Evolutionary conservation across 2,113 vertebrate species (phyloP).

Genomic region (Nannospalax galili): DNA sequence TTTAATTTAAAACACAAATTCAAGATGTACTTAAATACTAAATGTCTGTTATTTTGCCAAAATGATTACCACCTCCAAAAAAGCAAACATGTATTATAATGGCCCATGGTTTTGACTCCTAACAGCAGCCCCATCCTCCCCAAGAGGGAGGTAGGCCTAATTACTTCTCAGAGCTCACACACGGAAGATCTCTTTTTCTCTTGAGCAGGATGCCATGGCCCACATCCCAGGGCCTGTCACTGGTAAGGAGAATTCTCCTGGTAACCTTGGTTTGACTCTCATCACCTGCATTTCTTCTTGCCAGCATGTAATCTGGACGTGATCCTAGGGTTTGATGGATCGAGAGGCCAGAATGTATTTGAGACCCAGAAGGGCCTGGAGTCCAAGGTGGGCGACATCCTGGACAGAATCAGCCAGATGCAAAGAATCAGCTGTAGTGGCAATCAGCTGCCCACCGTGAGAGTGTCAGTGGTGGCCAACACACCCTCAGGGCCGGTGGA

Average conservation of each 20-base stretch:
- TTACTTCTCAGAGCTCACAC: not conserved
- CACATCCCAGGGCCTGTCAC: fast-evolving
- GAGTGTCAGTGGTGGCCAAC: constrained; percentile 89
- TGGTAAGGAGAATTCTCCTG: fast-evolving
- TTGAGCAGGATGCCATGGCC: fast-evolving
- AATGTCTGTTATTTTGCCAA: fast-evolving
- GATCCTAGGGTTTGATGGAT: constrained; percentile 95
- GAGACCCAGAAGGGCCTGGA: constrained; percentile 89
- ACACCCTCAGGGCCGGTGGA: constrained; percentile 86
- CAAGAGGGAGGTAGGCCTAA: not conserved
- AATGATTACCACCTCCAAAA: not conserved
- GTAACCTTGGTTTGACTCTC: not conserved
- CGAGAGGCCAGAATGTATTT: constrained; percentile 90
- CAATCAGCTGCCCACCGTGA: constrained; percentile 86
- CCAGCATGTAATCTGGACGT: constrained; percentile 94
- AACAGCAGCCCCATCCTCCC: not conserved
- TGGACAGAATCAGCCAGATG: constrained; percentile 93
- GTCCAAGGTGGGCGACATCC: constrained; percentile 87
- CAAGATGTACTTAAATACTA: not conserved
- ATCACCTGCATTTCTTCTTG: not conserved
- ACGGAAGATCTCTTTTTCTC: fast-evolving
- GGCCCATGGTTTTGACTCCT: not conserved
- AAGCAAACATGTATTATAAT: not conserved
- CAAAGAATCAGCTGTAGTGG: constrained; percentile 91
- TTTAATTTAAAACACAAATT: not conserved